Base-by-base conservation (phyloP, 1,140 invertebrate species). In the Chironomus striatipennis region DNA sequence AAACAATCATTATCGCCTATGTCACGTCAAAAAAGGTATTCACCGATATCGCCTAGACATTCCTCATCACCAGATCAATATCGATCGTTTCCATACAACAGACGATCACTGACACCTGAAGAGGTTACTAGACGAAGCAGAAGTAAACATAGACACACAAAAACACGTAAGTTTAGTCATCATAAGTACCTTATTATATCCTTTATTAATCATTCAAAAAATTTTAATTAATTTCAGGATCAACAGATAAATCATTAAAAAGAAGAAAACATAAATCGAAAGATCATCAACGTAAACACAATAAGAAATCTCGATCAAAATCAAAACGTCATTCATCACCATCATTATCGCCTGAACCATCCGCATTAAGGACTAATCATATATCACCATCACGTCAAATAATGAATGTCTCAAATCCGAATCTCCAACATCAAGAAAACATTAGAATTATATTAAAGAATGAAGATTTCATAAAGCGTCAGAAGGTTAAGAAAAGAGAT, bases 401-500 rank as follows among this genome's bases (percentile, higher is more conserved):
- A 1, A 70, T 70, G 17, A 57, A 57, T 57, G 47, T n/a, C 10
- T 10, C 65, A 70, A 70, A 21, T 21, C 3, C 65, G 20, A 70
- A 21, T 21, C 20, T 70, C 17, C 65, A 15, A 20, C 24, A 34
- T 34, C 65, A 70, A 70, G 86, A 84, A 83, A 87, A 83, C 77
- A 74, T 82, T 10, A 87, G 84, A 0, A 86, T 86, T 0, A 87
- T 86, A 70, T 75, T 88, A 2, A 86, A 85, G 0, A 87, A 85
- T 47, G 84, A 87, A 74, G 83, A 81, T 20, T 85, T 81, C 76
- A 86, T 85, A 78, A 90, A 86, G n/a, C 47, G 47, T n/a, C 12
- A 12, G 79, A 89, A 85, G 81, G 88, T 85, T 78, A 87, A 83
- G 76, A 86, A 86, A 10, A 84, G 84, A 57, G 80, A 83, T 77